phyloP scores from a whole-genome alignment of 2,888 invertebrate species.

The Luperina nickerlii region DNA sequence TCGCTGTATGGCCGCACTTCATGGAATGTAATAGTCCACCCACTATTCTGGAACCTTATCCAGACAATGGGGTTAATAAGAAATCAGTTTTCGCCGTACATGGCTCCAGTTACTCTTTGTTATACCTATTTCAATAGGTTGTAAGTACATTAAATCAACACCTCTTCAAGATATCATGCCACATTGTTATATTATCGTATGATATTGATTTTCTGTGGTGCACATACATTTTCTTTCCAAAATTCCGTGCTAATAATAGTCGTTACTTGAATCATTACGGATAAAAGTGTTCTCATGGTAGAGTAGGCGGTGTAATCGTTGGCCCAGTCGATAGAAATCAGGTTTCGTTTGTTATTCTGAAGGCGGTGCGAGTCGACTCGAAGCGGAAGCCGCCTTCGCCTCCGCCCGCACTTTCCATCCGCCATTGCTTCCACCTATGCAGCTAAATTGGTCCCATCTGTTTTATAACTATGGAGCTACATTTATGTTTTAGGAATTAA shows the following conservation, averaged over 20 bases:
- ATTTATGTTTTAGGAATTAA: slow-evolving; percentile 48
- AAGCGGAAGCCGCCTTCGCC: slow-evolving; percentile 84
- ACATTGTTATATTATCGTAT: slow-evolving; percentile 29
- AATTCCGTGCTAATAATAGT: slow-evolving; percentile 64
- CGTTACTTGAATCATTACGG: slow-evolving; percentile 66
- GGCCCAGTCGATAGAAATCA: slow-evolving; percentile 89
- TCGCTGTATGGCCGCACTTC: slow-evolving; percentile 72
- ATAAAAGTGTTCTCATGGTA: slow-evolving; percentile 70
- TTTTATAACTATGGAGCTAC: slow-evolving; percentile 69
- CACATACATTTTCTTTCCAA: slow-evolving; percentile 48
- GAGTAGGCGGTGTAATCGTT: slow-evolving; percentile 80
- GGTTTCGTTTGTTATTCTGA: slow-evolving; percentile 90
- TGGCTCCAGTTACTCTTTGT: slow-evolving; percentile 68
- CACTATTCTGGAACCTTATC: slow-evolving; percentile 63
- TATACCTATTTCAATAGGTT: slow-evolving; percentile 56
- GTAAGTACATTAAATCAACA: slow-evolving; percentile 51
- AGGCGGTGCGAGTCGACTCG: slow-evolving; percentile 81
- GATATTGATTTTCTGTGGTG: slow-evolving; percentile 44
- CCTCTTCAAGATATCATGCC: slow-evolving; percentile 35
- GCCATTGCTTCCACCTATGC: slow-evolving; percentile 81
- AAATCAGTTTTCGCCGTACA: slow-evolving; percentile 64
- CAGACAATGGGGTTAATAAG: slow-evolving; percentile 68
- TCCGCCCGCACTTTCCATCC: slow-evolving; percentile 89
- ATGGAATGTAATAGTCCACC: slow-evolving; percentile 72
- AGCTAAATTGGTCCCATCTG: slow-evolving; percentile 79